Base-by-base conservation (phyloP, 2,888 invertebrate species). In the Napeogenes inachia region DNA sequence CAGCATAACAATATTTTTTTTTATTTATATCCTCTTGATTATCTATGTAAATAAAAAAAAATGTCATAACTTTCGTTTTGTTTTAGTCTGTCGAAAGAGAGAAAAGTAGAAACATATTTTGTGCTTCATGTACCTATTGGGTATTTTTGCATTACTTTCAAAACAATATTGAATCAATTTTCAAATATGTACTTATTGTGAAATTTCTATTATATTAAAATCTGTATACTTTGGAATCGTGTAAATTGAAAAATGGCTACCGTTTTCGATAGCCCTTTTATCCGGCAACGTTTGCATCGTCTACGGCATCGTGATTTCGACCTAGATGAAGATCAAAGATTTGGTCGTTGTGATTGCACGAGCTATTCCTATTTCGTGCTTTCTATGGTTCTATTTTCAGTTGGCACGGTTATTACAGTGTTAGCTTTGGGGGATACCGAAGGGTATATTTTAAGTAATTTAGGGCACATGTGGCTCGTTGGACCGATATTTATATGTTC, bases 381-480 rank as follows among this genome's bases (percentile, higher is more conserved):
- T 63, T 93, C 93, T 56, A 88, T 93, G 84, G 91, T 93, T 56
- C 81, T 93, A 64, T 92, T 93, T 81, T 92, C 92, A 47, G 92
- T 93, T 59, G 93, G 93, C 54, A 92, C 93, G 59, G 91, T 92
- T 64, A 92, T 93, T 69, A 93, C 93, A 66, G 92, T 93, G 61
- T 80, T 93, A 63, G 93, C 93, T 56, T 84, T 93, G 70, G 93
- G 93, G 66, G 92, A 92, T 75, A 89, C 91, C 61, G 92, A 93
- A 80, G 92, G 92, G 59, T 92, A 92, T 71, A 89, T 93, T 72
- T 90, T 92, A 70, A 91, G 83, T 70, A 92, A 92, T 82, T 84
- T 93, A 71, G 93, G 93, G 66, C 93, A 93, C 86, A 93, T 93
- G 93, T 93, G 93, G 93, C 89, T 93, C 13, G 92, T 93, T 64